These are phyloP conservation scores for Anableps anableps DNA, from an alignment of 2,797 vertebrate genomes.

Conservation along the genomic window DNA sequence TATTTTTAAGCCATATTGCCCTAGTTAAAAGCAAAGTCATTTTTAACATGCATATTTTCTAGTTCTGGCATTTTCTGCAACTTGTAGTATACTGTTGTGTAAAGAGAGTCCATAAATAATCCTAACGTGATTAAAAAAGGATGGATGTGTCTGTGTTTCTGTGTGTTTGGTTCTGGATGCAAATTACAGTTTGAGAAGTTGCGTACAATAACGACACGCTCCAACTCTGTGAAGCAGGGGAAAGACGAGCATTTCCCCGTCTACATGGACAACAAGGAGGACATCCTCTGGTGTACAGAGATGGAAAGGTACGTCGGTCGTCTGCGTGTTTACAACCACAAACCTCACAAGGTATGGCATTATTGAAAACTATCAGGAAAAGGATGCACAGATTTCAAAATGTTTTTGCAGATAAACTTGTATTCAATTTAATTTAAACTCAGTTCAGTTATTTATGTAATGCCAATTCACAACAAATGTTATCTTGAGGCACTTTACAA, in stretches of 20 bases:
- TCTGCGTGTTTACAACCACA: neutral
- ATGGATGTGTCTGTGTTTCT: slow-evolving; percentile 53
- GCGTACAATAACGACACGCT: slow-evolving; percentile 93
- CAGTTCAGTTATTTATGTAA: too few relatives aligned
- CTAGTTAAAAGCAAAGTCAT: too few relatives aligned
- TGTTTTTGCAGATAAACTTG: too few relatives aligned
- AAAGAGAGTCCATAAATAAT: neutral
- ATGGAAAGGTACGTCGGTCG: slow-evolving; percentile 86
- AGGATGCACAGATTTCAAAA: too few relatives aligned
- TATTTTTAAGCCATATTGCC: too few relatives aligned
- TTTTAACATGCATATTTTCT: too few relatives aligned
- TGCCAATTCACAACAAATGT: too few relatives aligned
- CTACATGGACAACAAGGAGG: slow-evolving; percentile 93
- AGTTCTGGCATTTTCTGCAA: neutral
- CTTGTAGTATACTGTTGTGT: too few relatives aligned
- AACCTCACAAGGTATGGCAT: neutral
- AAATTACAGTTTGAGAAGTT: slow-evolving; percentile 90
- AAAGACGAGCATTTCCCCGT: slow-evolving; percentile 92
- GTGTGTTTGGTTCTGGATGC: slow-evolving; percentile 66
- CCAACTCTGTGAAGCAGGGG: slow-evolving; percentile 93
- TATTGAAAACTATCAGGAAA: neutral
- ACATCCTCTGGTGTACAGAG: slow-evolving; percentile 92
- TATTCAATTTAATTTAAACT: neutral
- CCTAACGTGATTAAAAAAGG: slow-evolving; percentile 52
- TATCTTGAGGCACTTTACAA: too few relatives aligned